These are phyloP conservation scores for Etheostoma perlongum DNA, from an alignment of 2,797 vertebrate genomes.

Conservation along the genomic window DNA sequence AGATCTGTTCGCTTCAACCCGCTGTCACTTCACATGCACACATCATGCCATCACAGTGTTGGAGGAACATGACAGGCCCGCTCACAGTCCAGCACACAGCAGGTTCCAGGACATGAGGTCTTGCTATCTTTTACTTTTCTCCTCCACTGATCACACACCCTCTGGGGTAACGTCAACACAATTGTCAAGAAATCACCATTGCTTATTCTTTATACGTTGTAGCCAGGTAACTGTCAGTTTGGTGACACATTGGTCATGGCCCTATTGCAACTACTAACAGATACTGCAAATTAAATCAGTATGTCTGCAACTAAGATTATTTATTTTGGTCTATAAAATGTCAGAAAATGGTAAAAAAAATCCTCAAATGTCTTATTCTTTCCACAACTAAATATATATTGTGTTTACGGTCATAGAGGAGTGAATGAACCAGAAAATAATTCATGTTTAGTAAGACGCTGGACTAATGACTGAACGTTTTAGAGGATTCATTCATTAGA, in stretches of 20 bases:
- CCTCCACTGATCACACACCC: slow-evolving; percentile 57
- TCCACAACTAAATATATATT: no score
- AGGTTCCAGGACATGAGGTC: slow-evolving; percentile 64
- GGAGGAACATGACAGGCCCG: slow-evolving; percentile 67
- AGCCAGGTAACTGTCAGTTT: slow-evolving; percentile 9
- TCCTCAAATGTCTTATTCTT: no score
- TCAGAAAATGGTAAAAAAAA: no score
- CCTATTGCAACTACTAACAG: not conserved
- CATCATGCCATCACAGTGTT: slow-evolving; percentile 60
- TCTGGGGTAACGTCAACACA: slow-evolving; percentile 45
- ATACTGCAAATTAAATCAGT: not conserved
- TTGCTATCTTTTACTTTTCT: slow-evolving; percentile 66
- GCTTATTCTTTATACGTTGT: slow-evolving; percentile 21
- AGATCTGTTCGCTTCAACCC: slow-evolving; percentile 62
- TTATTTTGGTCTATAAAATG: no score
- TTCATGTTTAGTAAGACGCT: no score
- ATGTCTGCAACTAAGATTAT: no score
- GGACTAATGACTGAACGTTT: no score
- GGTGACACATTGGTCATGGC: not conserved
- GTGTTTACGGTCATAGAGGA: no score
- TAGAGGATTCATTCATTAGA: no score
- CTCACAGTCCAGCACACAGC: slow-evolving; percentile 62
- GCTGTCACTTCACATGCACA: slow-evolving; percentile 73
- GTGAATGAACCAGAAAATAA: no score
- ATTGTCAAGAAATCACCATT: slow-evolving; percentile 14